A percentile compares a stretch with the other conserved stretches of the same genome.
Conservation (phyloP, 1,140 invertebrate species). For the Leptinotarsa undecemlineata region DNA sequence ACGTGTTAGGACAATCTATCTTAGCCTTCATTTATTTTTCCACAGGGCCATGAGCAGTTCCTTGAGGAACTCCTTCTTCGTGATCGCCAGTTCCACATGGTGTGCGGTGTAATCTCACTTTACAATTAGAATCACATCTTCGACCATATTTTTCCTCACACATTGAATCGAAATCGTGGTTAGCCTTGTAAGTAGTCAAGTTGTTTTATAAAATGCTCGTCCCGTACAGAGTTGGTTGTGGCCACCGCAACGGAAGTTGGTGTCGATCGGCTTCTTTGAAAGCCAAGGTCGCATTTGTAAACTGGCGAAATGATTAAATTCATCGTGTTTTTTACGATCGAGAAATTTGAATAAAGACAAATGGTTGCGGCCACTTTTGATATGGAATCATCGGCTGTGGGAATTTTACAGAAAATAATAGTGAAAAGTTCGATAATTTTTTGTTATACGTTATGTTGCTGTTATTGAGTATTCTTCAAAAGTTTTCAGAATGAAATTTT, state of each 20-base stretch:
- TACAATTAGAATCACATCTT: background rate
- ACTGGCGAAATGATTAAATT: constrained; percentile 13
- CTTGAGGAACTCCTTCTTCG: too few relatives aligned
- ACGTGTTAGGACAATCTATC: too few relatives aligned
- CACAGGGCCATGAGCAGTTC: too few relatives aligned
- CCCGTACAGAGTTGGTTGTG: background rate
- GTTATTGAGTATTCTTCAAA: too few relatives aligned
- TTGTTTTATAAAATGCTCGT: background rate
- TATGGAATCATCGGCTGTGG: background rate
- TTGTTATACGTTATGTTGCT: too few relatives aligned
- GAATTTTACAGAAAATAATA: constrained; percentile 3
- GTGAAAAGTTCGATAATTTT: too few relatives aligned
- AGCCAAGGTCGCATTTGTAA: constrained; percentile 14
- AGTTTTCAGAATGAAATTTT: too few relatives aligned
- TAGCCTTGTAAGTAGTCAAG: background rate
- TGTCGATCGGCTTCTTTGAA: constrained; percentile 15
- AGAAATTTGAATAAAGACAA: constrained; percentile 17
- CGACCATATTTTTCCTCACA: background rate
- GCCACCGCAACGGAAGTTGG: constrained; percentile 10
- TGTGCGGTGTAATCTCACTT: too few relatives aligned
- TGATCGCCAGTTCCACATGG: too few relatives aligned
- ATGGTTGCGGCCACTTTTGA: background rate
- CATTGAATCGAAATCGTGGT: background rate
- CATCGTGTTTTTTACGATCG: constrained; percentile 13
- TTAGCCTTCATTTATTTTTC: too few relatives aligned